A percentile compares a stretch with the other conserved stretches of the same genome.
phyloP scores from a whole-genome alignment of 2,797 vertebrate genomes.

The Rhinichthys osculus region DNA sequence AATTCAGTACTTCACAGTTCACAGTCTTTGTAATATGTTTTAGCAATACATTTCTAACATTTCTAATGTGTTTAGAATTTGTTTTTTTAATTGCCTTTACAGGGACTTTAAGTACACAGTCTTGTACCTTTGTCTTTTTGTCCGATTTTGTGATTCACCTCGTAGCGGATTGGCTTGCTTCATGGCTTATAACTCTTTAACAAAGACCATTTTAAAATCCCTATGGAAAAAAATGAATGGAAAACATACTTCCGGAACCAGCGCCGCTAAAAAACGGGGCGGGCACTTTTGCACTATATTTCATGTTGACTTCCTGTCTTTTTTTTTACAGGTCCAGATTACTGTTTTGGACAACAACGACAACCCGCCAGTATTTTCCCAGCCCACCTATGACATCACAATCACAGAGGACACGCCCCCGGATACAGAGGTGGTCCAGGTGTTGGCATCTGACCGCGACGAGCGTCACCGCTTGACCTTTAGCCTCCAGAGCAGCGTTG shows the following conservation, averaged over 20 bases:
- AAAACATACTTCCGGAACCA: background rate
- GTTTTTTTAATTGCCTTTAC: too few relatives aligned
- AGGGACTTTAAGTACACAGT: background rate
- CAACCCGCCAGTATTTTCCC: constrained; percentile 92
- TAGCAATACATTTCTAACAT: too few relatives aligned
- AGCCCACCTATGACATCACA: constrained; percentile 88
- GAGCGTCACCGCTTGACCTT: constrained; percentile 91
- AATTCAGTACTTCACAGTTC: too few relatives aligned
- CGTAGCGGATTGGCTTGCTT: background rate
- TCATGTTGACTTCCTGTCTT: background rate
- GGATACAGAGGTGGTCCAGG: constrained; percentile 90
- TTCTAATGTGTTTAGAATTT: too few relatives aligned
- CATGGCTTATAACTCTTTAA: background rate
- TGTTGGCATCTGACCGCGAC: constrained; percentile 91
- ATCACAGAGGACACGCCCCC: constrained; percentile 91
- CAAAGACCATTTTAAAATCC: background rate
- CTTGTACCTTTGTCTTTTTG: background rate
- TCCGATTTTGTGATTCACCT: background rate
- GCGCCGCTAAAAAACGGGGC: background rate
- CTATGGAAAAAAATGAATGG: background rate
- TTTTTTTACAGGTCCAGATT: constrained; percentile 84
- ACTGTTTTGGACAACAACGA: constrained; percentile 95
- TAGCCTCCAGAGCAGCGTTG: constrained; percentile 91
- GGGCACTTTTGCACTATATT: background rate
- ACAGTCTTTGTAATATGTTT: too few relatives aligned